A percentile compares a stretch with the other conserved stretches of the same genome.
Conservation (phyloP, 2,888 invertebrate species). For the Agonum fuliginosum region DNA sequence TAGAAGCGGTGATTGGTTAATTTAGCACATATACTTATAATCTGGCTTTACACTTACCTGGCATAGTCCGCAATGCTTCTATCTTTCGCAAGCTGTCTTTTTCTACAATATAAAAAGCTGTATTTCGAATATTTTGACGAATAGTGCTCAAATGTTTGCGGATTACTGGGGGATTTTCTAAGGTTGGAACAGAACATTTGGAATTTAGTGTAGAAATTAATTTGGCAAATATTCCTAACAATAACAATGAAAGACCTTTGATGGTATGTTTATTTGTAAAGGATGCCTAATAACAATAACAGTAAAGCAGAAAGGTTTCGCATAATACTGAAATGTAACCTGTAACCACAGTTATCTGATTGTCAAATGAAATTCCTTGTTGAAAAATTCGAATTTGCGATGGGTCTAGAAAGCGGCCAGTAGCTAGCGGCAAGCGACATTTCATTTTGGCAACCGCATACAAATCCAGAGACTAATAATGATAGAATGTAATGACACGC, state of each 20-base stretch:
- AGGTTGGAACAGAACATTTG: no score
- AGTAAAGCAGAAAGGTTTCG: slow-evolving; percentile 30
- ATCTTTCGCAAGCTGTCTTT: no score
- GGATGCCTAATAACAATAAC: slow-evolving; percentile 28
- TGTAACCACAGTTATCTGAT: not conserved
- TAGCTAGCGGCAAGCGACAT: not conserved
- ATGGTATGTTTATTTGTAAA: slow-evolving; percentile 2
- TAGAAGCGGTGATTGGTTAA: no score
- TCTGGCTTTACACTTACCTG: no score
- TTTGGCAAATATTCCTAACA: slow-evolving; percentile 11
- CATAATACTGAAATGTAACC: no score
- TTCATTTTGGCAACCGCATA: slow-evolving; percentile 25
- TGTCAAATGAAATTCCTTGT: slow-evolving; percentile 36
- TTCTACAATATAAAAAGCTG: no score
- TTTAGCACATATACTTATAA: no score
- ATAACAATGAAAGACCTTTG: slow-evolving; percentile 8
- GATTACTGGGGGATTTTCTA: no score
- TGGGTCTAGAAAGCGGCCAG: not conserved
- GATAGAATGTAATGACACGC: slow-evolving; percentile 56
- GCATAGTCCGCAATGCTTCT: no score
- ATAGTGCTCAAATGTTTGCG: no score
- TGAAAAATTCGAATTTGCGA: slow-evolving; percentile 48
- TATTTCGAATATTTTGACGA: no score
- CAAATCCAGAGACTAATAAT: slow-evolving; percentile 55
- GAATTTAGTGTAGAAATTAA: not conserved